Evolutionary conservation across 2,797 vertebrate species (phyloP), one percentile per base, ranked within the genome.

Genomic region (Intellagama lesueurii): DNA sequence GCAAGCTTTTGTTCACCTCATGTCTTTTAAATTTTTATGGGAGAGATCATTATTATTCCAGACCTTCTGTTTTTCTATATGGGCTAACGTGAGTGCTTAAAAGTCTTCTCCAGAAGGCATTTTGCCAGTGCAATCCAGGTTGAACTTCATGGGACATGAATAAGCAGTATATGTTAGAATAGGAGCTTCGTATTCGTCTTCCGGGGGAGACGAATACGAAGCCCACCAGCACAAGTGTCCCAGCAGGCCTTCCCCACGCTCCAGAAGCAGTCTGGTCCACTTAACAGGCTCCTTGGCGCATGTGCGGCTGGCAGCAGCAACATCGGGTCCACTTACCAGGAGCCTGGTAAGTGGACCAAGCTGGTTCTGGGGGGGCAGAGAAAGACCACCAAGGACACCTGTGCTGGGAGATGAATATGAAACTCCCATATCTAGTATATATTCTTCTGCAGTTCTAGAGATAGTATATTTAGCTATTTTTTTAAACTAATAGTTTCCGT

Each of bases 21-120:
- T 94, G 91, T 93, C 93, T 94, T 96, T 95, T 86, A 96, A 86
- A 86, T 93, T 93, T 96, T 94, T 91, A 64, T 94, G 93, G 89
- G 92, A 93, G 91, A 95, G 89, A 79, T 47, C 81, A 91, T 94
- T 94, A 89, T 87, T 93, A 66, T 87, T 91, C 92, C 85, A 91
- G 83, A 91, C 60, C 89, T 95, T 91, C 86, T 93, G 83, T 75
- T 76, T 73, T 32, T 11, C 22, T 82, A 9, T 69, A 60, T 87
- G 35, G 47, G 32, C 47, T 90, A 70, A 69, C 60, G 32, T 32
- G 72, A 90, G 72, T 60, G 69, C 47, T 77, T 70, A 47, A 44
- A 44, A 32, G 32, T 11, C 72, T 28, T 78, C 69, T 78, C 47
- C 47, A 44, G 47, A 76, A 60, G 79, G 60, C 70, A 32, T 56